Conservation (phyloP, 2,888 invertebrate genomes). For the Melipona beecheii region DNA sequence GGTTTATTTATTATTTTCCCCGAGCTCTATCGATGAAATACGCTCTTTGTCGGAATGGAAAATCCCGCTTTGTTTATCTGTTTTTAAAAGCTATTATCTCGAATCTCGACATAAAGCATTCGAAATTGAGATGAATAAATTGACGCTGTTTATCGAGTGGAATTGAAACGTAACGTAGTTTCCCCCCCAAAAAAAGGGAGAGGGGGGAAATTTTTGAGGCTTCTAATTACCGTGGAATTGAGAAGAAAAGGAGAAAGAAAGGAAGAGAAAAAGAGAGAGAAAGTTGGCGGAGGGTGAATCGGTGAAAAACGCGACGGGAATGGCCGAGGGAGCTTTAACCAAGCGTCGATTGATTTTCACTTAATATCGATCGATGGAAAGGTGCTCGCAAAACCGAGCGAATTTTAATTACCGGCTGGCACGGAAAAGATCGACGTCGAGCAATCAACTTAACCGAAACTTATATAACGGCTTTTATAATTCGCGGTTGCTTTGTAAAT, state of each 20-base stretch:
- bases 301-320: slow-evolving; percentile 15
- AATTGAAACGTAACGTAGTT: background rate
- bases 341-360: slow-evolving; percentile 52
- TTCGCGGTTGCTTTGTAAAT: slow-evolving; percentile 24
- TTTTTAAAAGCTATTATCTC: background rate
- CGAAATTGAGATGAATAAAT: background rate
- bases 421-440: slow-evolving; percentile 49
- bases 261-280: background rate
- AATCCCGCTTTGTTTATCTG: background rate
- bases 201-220: slow-evolving; percentile 12
- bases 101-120: background rate
- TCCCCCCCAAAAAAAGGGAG: background rate
- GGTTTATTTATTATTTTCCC: background rate
- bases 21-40: background rate
- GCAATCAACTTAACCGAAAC: slow-evolving; percentile 53
- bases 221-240: slow-evolving; percentile 22
- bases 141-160: background rate
- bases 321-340: slow-evolving; percentile 16
- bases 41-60: background rate
- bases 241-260: background rate
- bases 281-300: background rate
- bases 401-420: slow-evolving; percentile 53
- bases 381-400: slow-evolving; percentile 39
- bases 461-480: slow-evolving; percentile 42
- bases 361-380: slow-evolving; percentile 54